These are phyloP conservation scores for Dipodomys stephensi DNA, from an alignment of 2,113 vertebrate genomes.

Conservation along the genomic window DNA sequence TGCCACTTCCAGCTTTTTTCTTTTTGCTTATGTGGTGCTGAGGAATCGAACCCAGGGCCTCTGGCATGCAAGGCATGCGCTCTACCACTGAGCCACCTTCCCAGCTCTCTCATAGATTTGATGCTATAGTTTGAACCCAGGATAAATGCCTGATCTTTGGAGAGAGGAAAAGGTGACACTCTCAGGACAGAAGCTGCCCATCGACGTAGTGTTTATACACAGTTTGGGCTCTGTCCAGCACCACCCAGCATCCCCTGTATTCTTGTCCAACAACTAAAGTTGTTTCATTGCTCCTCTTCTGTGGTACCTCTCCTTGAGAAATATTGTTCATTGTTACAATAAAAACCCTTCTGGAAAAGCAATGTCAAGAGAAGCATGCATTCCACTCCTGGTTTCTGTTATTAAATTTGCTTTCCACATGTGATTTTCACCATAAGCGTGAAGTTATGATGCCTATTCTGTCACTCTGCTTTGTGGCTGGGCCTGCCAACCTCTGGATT, in stretches of 20 bases:
- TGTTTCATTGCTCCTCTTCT: not conserved
- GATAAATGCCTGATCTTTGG: not conserved
- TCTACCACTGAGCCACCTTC: too few relatives aligned
- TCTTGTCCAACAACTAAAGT: not conserved
- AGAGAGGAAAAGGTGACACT: not conserved
- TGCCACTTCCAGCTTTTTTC: too few relatives aligned
- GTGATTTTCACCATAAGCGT: constrained; percentile 35
- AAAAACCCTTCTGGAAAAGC: constrained; percentile 67
- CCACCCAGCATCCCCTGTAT: not conserved
- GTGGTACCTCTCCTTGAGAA: constrained; percentile 48
- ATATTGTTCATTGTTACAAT: constrained; percentile 48
- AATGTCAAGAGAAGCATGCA: constrained; percentile 5
- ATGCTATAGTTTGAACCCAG: not conserved
- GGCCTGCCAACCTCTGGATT: constrained; percentile 50
- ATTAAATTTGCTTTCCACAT: constrained; percentile 35
- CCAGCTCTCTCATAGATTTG: not conserved
- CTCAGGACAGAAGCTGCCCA: not conserved
- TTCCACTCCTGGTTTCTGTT: constrained; percentile 65
- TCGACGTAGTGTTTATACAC: not conserved
- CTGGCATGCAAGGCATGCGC: too few relatives aligned
- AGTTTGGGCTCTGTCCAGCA: not conserved
- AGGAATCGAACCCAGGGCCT: too few relatives aligned
- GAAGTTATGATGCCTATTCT: constrained; percentile 32
- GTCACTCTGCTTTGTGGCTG: constrained; percentile 36
- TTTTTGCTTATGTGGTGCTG: too few relatives aligned